Conservation (phyloP, 2,888 invertebrate species). For the Amphipoea oculea region DNA sequence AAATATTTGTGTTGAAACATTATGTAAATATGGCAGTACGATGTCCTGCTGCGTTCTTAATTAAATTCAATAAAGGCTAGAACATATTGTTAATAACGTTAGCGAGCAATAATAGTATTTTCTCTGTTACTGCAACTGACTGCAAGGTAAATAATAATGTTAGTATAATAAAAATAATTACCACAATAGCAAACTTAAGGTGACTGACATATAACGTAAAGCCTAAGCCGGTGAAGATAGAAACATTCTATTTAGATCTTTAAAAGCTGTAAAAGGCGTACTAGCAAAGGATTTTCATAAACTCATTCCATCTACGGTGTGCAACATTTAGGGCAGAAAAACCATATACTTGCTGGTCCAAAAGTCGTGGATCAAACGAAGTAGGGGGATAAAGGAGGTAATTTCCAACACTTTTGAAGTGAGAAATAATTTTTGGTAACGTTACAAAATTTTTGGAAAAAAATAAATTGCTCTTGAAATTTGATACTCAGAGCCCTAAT, state of each 20-base stretch:
- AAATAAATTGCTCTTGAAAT: too few relatives aligned
- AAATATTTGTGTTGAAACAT: constrained; percentile 24
- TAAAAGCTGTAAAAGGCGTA: not conserved
- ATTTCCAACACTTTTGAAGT: too few relatives aligned
- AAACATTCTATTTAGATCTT: not conserved
- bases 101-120: constrained; percentile 6
- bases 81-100: constrained; percentile 9
- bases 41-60: constrained; percentile 53
- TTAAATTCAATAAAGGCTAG: constrained; percentile 37
- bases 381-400: too few relatives aligned
- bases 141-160: not conserved
- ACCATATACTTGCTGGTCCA: not conserved
- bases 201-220: not conserved
- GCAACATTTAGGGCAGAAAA: not conserved
- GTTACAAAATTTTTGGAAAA: too few relatives aligned
- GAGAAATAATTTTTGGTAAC: too few relatives aligned
- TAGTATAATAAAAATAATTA: not conserved
- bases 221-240: not conserved
- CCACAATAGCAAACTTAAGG: not conserved
- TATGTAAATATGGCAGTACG: constrained; percentile 29
- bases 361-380: too few relatives aligned
- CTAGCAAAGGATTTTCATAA: not conserved
- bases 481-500: too few relatives aligned
- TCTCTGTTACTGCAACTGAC: not conserved
- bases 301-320: not conserved